These are phyloP conservation scores for Sebastes hubbsi DNA, from an alignment of 2,797 vertebrate species.

Conservation along the genomic window DNA sequence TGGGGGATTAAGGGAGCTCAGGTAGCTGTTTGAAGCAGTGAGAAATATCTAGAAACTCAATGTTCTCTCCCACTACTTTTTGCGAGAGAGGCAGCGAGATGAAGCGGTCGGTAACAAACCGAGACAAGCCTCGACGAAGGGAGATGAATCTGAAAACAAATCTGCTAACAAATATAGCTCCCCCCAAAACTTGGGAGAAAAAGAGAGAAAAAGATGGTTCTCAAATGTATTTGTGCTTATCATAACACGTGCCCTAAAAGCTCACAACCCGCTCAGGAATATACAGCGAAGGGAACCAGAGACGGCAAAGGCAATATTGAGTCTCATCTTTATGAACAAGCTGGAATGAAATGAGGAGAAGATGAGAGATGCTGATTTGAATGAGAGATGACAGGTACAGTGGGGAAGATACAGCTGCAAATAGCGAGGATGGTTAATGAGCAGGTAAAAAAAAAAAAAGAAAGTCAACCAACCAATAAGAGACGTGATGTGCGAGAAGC, in stretches of 20 bases:
- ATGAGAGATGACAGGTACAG: conserved; percentile 65
- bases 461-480: neutral
- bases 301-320: conserved; percentile 10
- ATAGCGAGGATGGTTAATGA: conserved; percentile 62
- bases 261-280: conserved; percentile 14
- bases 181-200: conserved; percentile 5
- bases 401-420: conserved; percentile 35
- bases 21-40: conserved; percentile 54
- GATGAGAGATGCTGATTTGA: conserved; percentile 57
- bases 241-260: conserved; percentile 29
- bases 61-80: conserved; percentile 19
- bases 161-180: conserved; percentile 65
- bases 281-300: conserved; percentile 7
- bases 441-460: conserved; percentile 18
- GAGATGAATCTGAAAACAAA: conserved; percentile 68
- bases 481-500: conserved; percentile 21
- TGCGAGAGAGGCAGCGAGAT: conserved; percentile 35
- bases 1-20: conserved; percentile 61
- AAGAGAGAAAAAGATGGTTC: conserved; percentile 36
- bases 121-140: conserved; percentile 51
- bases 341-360: conserved; percentile 34
- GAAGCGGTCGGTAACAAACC: conserved; percentile 52
- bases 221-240: conserved; percentile 41
- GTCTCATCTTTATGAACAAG: conserved; percentile 36
- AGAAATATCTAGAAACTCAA: conserved; percentile 42